Conservation (phyloP, 2,797 vertebrate genomes). For the Staurois parvus region DNA sequence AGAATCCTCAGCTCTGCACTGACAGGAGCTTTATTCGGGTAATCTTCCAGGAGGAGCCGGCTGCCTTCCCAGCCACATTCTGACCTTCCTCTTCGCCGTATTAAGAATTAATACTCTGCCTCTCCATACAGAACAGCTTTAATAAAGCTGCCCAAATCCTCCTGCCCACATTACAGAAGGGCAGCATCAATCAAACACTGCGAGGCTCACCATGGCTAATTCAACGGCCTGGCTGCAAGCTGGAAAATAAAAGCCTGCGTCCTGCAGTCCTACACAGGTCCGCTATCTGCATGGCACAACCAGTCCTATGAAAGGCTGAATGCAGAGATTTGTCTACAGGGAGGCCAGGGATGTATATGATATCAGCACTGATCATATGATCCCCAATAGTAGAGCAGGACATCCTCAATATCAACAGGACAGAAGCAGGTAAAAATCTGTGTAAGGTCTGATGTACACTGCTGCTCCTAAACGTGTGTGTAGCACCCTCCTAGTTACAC, state of each 20-base stretch:
- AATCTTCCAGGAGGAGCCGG: conserved; percentile 79
- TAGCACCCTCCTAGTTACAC: no score
- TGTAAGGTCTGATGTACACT: no score
- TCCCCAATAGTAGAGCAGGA: no score
- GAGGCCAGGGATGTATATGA: no score
- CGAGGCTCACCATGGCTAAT: conserved; percentile 70
- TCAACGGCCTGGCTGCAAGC: conserved; percentile 68
- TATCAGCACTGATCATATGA: no score
- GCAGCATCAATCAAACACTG: conserved; percentile 68
- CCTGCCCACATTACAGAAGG: conserved; percentile 67
- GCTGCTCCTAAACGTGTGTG: no score
- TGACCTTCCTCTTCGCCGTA: conserved; percentile 78
- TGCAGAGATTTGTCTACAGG: no score
- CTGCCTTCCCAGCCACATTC: conserved; percentile 78
- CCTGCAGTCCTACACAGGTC: no score
- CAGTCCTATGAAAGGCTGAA: no score
- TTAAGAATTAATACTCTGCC: conserved; percentile 82
- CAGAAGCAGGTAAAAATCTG: no score
- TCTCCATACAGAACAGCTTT: conserved; percentile 73
- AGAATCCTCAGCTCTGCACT: conserved; percentile 68
- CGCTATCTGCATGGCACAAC: no score
- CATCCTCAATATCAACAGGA: no score
- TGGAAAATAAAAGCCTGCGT: conserved; percentile 9
- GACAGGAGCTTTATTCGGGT: conserved; percentile 83
- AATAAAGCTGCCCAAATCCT: conserved; percentile 73